phyloP scores from a whole-genome alignment of 23 tunicate genomes.

The Halocynthia aurantium region DNA sequence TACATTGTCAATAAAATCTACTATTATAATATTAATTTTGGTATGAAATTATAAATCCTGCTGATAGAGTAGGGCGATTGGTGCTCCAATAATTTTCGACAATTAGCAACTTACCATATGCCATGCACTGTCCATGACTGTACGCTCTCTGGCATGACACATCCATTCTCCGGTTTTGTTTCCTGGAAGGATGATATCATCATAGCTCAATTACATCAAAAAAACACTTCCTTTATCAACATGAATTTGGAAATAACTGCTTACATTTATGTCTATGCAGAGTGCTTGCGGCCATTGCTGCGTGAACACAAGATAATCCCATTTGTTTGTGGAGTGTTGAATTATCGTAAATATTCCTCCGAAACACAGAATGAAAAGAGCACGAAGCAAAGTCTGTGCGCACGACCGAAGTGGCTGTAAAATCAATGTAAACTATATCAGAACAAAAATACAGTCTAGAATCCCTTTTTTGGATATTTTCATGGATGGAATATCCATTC shows the following conservation, averaged over 20 bases:
- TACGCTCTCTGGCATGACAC: slow-evolving; percentile 28
- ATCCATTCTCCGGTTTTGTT: slow-evolving; percentile 14
- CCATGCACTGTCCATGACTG: slow-evolving; percentile 66
- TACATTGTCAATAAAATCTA: too few species aligned
- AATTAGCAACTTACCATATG: slow-evolving; percentile 32
- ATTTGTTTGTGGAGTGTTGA: slow-evolving; percentile 31
- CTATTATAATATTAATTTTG: too few species aligned
- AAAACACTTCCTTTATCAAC: not conserved
- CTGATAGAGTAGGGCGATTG: too few species aligned
- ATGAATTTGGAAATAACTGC: not conserved
- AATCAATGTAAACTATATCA: too few species aligned
- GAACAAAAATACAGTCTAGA: too few species aligned
- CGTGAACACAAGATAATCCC: slow-evolving; percentile 66
- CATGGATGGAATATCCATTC: too few species aligned
- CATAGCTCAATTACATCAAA: not conserved
- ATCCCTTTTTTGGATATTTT: too few species aligned
- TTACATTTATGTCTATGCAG: slow-evolving; percentile 73
- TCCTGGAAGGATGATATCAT: not conserved
- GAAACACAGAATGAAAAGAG: slow-evolving; percentile 29
- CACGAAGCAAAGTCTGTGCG: slow-evolving; percentile 31
- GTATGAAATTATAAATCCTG: too few species aligned
- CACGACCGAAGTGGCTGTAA: slow-evolving; percentile 32
- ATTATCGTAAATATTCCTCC: slow-evolving; percentile 25
- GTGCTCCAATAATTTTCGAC: too few species aligned
- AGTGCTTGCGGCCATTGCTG: slow-evolving; percentile 71